phyloP scores from a whole-genome alignment of 2,888 invertebrate genomes.

The Malthinus flaveolus region DNA sequence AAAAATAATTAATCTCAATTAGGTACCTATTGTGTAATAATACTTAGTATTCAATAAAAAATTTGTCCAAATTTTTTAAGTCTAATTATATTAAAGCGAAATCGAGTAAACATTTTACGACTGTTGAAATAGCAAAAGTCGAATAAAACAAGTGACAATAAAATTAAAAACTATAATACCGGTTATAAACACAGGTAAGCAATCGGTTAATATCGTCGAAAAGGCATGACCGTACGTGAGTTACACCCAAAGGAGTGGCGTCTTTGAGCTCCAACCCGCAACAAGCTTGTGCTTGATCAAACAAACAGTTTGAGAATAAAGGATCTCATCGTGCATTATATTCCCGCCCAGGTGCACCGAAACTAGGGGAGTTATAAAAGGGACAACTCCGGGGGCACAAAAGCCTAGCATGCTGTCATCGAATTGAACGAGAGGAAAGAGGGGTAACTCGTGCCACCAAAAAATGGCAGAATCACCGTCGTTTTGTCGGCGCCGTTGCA shows the following conservation, averaged over 20 bases:
- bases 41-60: no score
- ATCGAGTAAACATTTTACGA: conserved; percentile 26
- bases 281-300: conserved; percentile 26
- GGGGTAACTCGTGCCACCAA: conserved; percentile 41
- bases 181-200: conserved; percentile 38
- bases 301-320: conserved; percentile 36
- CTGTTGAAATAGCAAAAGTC: conserved; percentile 27
- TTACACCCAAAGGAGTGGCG: conserved; percentile 32
- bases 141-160: conserved; percentile 31
- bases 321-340: conserved; percentile 40
- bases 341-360: conserved; percentile 59
- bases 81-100: conserved; percentile 9
- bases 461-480: conserved; percentile 49
- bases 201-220: conserved; percentile 30
- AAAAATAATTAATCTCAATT: no score
- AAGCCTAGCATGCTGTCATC: conserved; percentile 51
- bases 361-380: conserved; percentile 46
- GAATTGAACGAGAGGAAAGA: conserved; percentile 40
- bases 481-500: conserved; percentile 50
- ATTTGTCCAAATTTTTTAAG: background rate
- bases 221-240: conserved; percentile 27
- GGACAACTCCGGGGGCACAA: conserved; percentile 41
- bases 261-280: conserved; percentile 25
- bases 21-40: no score
- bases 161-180: conserved; percentile 36